Conservation (phyloP, 1,140 invertebrate species). For the Drosophila persimilis region DNA sequence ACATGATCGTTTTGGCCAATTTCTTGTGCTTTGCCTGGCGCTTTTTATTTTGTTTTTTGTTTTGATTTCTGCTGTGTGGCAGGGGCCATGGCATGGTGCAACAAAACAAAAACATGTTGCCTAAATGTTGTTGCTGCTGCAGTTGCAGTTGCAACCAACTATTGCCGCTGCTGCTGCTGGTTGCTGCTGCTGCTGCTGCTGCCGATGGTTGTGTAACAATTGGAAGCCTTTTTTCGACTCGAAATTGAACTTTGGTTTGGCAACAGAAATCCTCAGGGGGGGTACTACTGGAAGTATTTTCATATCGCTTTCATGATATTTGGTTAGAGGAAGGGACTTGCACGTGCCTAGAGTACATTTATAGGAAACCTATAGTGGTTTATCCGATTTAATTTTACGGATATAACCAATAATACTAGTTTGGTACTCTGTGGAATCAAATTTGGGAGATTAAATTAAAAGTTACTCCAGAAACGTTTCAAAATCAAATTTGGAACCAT, state of each 20-base stretch:
- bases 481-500: too few species aligned
- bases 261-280: conserved; percentile 6
- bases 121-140: conserved; percentile 50
- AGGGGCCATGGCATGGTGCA: conserved; percentile 29
- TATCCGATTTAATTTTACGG: too few species aligned
- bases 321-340: too few species aligned
- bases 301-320: too few species aligned
- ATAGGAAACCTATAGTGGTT: too few species aligned
- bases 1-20: conserved; percentile 78
- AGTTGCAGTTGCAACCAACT: conserved; percentile 21
- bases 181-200: conserved; percentile 20
- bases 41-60: conserved; percentile 5
- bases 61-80: conserved; percentile 35
- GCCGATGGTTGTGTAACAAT: conserved; percentile 64
- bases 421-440: neutral
- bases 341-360: too few species aligned
- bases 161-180: conserved; percentile 11
- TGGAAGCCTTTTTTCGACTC: conserved; percentile 44
- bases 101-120: conserved; percentile 55
- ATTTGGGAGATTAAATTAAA: neutral
- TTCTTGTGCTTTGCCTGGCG: conserved; percentile 46
- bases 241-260: conserved; percentile 28
- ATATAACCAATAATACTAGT: too few species aligned
- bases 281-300: too few species aligned
- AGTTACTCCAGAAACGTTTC: neutral